Conservation (phyloP, 2,113 vertebrate species). For the Stegostoma tigrinum region DNA sequence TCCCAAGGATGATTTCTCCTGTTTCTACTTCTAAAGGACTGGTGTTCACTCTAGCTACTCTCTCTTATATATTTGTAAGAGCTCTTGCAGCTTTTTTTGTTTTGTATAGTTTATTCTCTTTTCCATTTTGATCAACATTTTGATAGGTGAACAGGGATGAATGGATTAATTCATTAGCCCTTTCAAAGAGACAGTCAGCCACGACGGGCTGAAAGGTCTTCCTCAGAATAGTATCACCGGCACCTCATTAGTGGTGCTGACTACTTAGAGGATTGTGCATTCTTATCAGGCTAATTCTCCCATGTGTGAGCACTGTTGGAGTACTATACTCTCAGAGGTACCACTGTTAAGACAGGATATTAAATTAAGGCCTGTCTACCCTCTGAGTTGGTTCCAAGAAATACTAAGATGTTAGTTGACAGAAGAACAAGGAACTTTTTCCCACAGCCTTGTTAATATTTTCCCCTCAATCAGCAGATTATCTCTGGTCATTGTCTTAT, state of each 20-base stretch:
- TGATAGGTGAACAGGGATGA: not conserved
- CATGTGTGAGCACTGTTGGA: not conserved
- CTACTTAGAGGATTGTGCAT: no score
- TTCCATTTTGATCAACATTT: no score
- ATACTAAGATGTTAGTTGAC: no score
- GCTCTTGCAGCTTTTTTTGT: no score
- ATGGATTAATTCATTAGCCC: not conserved
- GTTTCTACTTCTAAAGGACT: no score
- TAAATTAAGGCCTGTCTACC: not conserved
- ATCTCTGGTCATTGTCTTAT: not conserved
- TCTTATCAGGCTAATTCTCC: not conserved
- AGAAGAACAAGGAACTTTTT: not conserved
- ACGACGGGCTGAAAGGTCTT: not conserved
- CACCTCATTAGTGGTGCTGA: no score
- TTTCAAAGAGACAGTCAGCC: not conserved
- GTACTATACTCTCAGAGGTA: not conserved
- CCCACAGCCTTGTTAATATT: no score
- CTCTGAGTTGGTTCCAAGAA: not conserved
- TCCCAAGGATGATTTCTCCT: no score
- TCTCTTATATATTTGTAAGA: no score
- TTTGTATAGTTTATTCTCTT: no score
- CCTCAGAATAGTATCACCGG: not conserved
- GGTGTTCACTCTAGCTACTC: no score
- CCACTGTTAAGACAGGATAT: not conserved
- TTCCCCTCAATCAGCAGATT: no score